Conservation (phyloP, 2,888 invertebrate genomes). For the Pristionchus entomophagus region DNA sequence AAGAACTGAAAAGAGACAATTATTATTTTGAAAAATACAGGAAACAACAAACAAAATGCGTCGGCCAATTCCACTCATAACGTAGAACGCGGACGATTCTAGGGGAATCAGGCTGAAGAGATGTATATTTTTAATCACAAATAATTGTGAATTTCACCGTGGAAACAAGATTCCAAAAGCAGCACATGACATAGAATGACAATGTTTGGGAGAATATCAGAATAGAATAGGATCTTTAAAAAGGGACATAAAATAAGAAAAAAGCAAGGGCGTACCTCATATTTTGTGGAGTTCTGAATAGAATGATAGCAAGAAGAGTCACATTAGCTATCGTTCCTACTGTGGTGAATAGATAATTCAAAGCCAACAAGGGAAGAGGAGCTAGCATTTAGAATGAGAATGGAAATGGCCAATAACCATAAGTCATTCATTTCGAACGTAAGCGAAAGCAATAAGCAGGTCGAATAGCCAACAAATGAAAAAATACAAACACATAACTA, state of each 20-base stretch:
- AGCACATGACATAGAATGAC: background rate
- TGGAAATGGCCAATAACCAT: too few species aligned
- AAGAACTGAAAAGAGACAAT: background rate
- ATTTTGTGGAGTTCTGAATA: background rate
- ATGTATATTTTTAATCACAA: too few species aligned
- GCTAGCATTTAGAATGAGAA: background rate
- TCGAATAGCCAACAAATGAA: too few species aligned
- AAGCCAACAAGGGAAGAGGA: background rate
- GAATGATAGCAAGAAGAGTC: background rate
- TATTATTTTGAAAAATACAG: background rate
- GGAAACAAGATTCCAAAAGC: background rate
- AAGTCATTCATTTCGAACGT: too few species aligned
- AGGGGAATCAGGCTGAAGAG: conserved; percentile 15
- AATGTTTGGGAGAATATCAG: background rate
- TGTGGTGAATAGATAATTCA: background rate
- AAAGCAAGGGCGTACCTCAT: background rate
- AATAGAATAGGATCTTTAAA: background rate
- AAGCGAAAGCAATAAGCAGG: too few species aligned
- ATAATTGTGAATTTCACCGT: background rate
- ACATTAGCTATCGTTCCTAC: background rate
- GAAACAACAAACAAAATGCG: background rate
- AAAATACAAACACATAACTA: too few species aligned
- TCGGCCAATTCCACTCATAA: background rate
- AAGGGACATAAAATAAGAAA: background rate
- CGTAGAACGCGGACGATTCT: background rate